Base-by-base conservation (phyloP, 1,140 invertebrate species). In the Planococcus citri region DNA sequence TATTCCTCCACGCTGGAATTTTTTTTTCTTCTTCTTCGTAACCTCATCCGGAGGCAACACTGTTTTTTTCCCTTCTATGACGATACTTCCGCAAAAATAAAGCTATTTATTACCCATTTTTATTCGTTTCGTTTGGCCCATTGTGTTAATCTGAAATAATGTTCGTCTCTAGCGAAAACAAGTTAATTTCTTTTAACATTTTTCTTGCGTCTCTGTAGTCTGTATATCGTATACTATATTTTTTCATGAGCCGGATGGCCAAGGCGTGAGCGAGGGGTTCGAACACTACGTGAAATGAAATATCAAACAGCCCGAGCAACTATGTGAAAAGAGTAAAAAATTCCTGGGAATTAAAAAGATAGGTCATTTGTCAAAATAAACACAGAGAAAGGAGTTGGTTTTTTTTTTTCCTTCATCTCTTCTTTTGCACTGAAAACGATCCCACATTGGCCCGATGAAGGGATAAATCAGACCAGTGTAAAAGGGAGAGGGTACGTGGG, bases 321-420 rank as follows among this genome's bases (percentile, higher is more conserved):
- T 2, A 22, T 25, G 21, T 24, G 22, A 24, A 64, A 25, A 64
- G 24, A 25, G 22, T 24, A 25, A 25, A 64, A 64, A 64, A 64
- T 64, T 27, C 60, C 25, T 1, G 60, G 60, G 60, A 64, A 64
- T 64, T 64, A 64, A 64, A 64, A 64, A 64, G 60, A 64, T 64
- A 64, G 60, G 60, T 64, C 60, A 64, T 64, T 64, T 64, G 60
- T 64, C 60, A 64, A 64, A 64, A 64, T 64, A 64, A 64, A n/a
- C n/a, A n/a, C n/a, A 64, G 41, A 14, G 41, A 17, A 17, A n/a
- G 41, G 41, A n/a, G n/a, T n/a, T n/a, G n/a, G n/a, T n/a, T n/a
- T n/a, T n/a, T n/a, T n/a, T n/a, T n/a, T n/a, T n/a, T n/a, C n/a
- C n/a, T n/a, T n/a, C n/a, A n/a, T n/a, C n/a, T 51, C 24, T 64